Percentiles rank a stretch among this genome's conserved stretches.
These are phyloP conservation scores for Mormyrops attenuatus DNA, from an alignment of 2,797 vertebrate genomes.

Conservation along the genomic window DNA sequence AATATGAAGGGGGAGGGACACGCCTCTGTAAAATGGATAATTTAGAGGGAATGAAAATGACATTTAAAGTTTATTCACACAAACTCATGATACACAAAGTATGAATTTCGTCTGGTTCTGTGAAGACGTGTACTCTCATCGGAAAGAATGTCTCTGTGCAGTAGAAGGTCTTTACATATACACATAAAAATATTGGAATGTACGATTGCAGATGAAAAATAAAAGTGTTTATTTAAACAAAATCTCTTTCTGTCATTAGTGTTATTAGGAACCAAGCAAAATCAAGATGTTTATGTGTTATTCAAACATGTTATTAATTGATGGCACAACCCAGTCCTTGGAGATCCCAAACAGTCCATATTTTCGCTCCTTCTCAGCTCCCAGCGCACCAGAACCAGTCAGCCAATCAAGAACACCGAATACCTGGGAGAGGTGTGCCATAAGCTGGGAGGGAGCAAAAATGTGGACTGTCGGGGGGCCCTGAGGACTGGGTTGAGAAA, in stretches of 20 bases:
- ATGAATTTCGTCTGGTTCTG: constrained; percentile 63
- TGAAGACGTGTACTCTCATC: constrained; percentile 58
- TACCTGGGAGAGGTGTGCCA: not conserved
- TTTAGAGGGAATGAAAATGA: constrained; percentile 51
- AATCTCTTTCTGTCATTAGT: not conserved
- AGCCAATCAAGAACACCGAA: not conserved
- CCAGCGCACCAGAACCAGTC: not conserved
- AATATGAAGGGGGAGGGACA: constrained; percentile 43
- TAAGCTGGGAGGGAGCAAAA: not conserved
- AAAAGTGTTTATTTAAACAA: constrained; percentile 16
- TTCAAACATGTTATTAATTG: not conserved
- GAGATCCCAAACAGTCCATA: not conserved
- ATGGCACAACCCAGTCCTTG: not conserved
- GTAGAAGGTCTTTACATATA: constrained; percentile 60
- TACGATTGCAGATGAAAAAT: constrained; percentile 47
- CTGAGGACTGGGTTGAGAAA: not conserved
- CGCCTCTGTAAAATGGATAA: constrained; percentile 39
- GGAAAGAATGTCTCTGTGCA: constrained; percentile 44
- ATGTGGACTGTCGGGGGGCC: not conserved
- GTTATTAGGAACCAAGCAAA: not conserved
- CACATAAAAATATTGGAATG: constrained; percentile 58
- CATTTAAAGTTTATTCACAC: not conserved
- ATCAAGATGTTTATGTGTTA: not conserved
- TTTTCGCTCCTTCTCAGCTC: not conserved
- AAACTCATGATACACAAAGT: constrained; percentile 55